Evolutionary conservation across 2,888 invertebrate species (phyloP), one percentile per base, ranked within the genome.

Genomic region (Harmothoe impar): DNA sequence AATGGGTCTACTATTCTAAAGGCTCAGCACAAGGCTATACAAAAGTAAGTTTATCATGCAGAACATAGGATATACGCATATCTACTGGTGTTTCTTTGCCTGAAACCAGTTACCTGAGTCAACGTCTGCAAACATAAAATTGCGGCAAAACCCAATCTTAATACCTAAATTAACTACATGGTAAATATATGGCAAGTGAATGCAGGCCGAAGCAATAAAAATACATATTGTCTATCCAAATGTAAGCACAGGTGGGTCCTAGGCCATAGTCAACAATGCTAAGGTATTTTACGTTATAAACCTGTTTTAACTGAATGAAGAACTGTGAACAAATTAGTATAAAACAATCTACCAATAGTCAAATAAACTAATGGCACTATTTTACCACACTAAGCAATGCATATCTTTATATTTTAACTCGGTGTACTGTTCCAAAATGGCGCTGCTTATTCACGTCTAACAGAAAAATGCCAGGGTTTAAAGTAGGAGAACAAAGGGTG

Each of bases 81-180:
- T 81, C 81, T 81, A 81, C 81, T 33, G 81, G 81, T 5, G 33
- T 35, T 33, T 81, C 81, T 43, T 81, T 81, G 81, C 25, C 81
- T 23, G 43, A 81, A 35, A 81, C 81, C 81, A 51, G 86, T 86
- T 86, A 86, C 86, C 86, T 86, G 86, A 25, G 86, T 86, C 52
- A 86, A 86, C 86, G 86, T 86, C 86, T 86, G 86, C 86, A 86
- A 56, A 86, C 86, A 86, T 86, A 86, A 54, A 86, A 54, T 54
- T 54, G 86, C 56, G 86, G 56, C 54, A 86, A 56, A 86, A 86
- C 86, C 86, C 20, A 86, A 56, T 86, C 56, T 52, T 86, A 86
- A 52, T 86, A 54, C 20, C 86, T 86, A 86, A 81, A 86, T 86
- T 5, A 86, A 86, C 54, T 52, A 54, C 86, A 86, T 54, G 81